A percentile compares a stretch with the other conserved stretches of the same genome.
Conservation (phyloP, 1,140 invertebrate genomes). For the Chelonus insularis region DNA sequence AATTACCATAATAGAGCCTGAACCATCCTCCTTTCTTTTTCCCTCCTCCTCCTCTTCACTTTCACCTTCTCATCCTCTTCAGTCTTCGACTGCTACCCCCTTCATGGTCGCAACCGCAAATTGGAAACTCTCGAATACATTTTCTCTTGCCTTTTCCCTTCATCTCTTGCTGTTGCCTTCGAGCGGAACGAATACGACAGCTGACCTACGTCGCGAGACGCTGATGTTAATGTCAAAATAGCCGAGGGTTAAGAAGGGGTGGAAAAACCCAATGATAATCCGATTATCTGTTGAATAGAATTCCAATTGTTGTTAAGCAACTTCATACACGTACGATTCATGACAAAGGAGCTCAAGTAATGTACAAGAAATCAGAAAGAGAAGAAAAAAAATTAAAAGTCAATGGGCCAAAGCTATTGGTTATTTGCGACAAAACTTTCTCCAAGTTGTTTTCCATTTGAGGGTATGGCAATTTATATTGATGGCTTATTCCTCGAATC, state of each 20-base stretch:
- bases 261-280: background rate
- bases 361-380: background rate
- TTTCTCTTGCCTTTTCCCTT: conserved; percentile 38
- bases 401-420: conserved; percentile 9
- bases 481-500: conserved; percentile 35
- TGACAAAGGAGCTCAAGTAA: too few relatives aligned
- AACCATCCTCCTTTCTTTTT: conserved; percentile 36
- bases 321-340: background rate
- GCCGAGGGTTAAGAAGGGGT: background rate
- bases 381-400: background rate
- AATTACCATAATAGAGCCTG: conserved; percentile 60
- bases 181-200: conserved; percentile 5
- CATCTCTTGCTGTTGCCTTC: conserved; percentile 21
- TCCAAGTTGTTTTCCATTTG: conserved; percentile 13
- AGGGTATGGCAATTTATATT: conserved; percentile 36
- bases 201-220: conserved; percentile 9
- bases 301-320: background rate
- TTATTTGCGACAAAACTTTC: conserved; percentile 31
- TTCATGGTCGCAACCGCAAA: conserved; percentile 51
- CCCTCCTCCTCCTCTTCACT: background rate
- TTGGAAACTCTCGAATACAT: conserved; percentile 57
- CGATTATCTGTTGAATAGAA: conserved; percentile 8
- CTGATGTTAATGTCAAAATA: conserved; percentile 1
- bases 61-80: conserved; percentile 16
- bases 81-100: conserved; percentile 11